Percentiles rank a stretch among this genome's conserved stretches.
phyloP scores from a whole-genome alignment of 1,140 invertebrate species.

The Calliphora vicina region DNA sequence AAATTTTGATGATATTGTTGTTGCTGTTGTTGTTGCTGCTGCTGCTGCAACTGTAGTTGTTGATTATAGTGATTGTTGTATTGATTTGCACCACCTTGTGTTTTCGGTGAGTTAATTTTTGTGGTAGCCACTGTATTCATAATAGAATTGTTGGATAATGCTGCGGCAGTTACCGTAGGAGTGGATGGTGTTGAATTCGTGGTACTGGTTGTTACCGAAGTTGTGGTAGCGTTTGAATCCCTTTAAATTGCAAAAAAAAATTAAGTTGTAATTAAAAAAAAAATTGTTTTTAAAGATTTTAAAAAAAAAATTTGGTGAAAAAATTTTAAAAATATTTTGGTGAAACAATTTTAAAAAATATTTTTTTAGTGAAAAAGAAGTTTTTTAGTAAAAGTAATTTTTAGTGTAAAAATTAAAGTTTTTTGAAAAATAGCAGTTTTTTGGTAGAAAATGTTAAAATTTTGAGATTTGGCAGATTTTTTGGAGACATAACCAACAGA shows the following conservation, averaged over 20 bases:
- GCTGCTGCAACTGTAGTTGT: constrained; percentile 19
- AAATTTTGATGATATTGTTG: constrained; percentile 22
- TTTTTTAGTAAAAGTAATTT: too few relatives aligned
- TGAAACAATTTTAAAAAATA: too few relatives aligned
- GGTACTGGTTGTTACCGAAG: constrained; percentile 12
- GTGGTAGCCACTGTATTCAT: constrained; percentile 2
- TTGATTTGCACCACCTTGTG: constrained; percentile 6
- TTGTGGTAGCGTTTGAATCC: background rate
- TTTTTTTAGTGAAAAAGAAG: too few relatives aligned
- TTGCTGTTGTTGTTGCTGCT: constrained; percentile 27
- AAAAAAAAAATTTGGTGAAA: background rate
- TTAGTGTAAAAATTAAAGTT: too few relatives aligned
- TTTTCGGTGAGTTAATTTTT: constrained; percentile 22
- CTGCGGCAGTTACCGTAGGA: background rate
- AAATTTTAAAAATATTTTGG: too few relatives aligned
- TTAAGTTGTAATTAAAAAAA: background rate
- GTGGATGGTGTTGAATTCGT: background rate
- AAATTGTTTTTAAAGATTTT: background rate
- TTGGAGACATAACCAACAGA: too few relatives aligned
- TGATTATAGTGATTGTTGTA: constrained; percentile 38
- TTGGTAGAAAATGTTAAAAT: too few relatives aligned
- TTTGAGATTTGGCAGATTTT: too few relatives aligned
- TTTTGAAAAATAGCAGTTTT: too few relatives aligned
- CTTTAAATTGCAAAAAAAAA: too few relatives aligned
- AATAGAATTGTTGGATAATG: constrained; percentile 22